These are phyloP conservation scores for Zhengitettix transpicula DNA, from an alignment of 2,888 invertebrate species.

Conservation along the genomic window DNA sequence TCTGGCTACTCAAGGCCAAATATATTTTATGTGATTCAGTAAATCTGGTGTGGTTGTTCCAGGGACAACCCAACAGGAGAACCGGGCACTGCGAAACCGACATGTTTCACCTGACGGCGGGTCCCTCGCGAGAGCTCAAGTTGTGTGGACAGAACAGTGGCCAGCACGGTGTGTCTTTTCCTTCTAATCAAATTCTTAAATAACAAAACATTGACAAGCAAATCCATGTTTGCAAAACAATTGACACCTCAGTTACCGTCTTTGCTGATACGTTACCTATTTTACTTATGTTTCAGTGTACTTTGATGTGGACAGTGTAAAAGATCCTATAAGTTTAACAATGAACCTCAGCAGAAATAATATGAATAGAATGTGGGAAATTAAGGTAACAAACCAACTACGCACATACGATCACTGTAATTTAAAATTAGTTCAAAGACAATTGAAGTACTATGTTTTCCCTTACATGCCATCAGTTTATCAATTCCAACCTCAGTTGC, in stretches of 20 bases:
- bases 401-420: neutral
- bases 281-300: conserved; percentile 35
- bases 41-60: conserved; percentile 15
- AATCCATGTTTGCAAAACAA: too few relatives aligned
- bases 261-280: too few relatives aligned
- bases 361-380: conserved; percentile 59
- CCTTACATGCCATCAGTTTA: too few relatives aligned
- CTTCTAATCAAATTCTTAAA: too few relatives aligned
- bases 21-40: too few relatives aligned
- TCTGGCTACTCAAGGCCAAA: too few relatives aligned
- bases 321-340: conserved; percentile 31
- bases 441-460: too few relatives aligned
- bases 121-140: conserved; percentile 37
- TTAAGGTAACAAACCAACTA: conserved; percentile 23
- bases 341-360: conserved; percentile 42
- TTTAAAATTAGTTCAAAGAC: neutral
- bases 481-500: too few relatives aligned
- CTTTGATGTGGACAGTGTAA: conserved; percentile 41
- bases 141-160: conserved; percentile 72
- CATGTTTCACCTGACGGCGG: conserved; percentile 37
- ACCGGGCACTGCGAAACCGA: conserved; percentile 70
- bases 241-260: too few relatives aligned
- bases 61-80: conserved; percentile 67
- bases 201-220: too few relatives aligned
- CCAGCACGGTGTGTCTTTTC: conserved; percentile 46